A percentile compares a stretch with the other conserved stretches of the same genome.
phyloP scores from a whole-genome alignment of 2,113 vertebrate genomes.

The Rana temporaria region DNA sequence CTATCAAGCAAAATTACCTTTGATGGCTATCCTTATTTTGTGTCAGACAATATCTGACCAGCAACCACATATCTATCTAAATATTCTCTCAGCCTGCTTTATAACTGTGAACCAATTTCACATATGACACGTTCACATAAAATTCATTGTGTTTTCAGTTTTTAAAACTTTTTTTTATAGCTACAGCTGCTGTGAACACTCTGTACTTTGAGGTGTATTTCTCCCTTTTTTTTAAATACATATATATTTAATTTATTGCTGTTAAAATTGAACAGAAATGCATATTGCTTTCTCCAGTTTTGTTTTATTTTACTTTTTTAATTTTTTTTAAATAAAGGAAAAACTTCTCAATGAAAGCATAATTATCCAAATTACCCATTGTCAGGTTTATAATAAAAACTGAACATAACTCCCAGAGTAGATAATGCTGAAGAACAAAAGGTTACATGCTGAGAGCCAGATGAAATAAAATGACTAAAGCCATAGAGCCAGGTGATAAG shows the following conservation, averaged over 20 bases:
- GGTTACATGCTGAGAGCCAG: conserved; percentile 11
- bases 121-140: no score
- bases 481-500: conserved; percentile 12
- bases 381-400: conserved; percentile 9
- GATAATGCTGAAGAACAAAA: conserved; percentile 5
- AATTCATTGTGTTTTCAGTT: no score
- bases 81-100: no score
- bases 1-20: no score
- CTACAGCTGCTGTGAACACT: no score
- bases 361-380: conserved; percentile 9
- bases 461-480: conserved; percentile 25
- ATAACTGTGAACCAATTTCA: no score
- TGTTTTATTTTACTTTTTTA: neutral
- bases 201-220: no score
- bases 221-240: no score
- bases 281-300: neutral
- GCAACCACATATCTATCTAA: no score
- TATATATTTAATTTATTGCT: neutral
- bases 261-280: neutral
- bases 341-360: conserved; percentile 2
- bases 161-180: no score
- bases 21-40: no score
- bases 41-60: no score
- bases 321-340: neutral
- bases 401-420: conserved; percentile 9